These are phyloP conservation scores for Geopemphigus sp. DNA, from an alignment of 1,140 invertebrate genomes.

Conservation along the genomic window DNA sequence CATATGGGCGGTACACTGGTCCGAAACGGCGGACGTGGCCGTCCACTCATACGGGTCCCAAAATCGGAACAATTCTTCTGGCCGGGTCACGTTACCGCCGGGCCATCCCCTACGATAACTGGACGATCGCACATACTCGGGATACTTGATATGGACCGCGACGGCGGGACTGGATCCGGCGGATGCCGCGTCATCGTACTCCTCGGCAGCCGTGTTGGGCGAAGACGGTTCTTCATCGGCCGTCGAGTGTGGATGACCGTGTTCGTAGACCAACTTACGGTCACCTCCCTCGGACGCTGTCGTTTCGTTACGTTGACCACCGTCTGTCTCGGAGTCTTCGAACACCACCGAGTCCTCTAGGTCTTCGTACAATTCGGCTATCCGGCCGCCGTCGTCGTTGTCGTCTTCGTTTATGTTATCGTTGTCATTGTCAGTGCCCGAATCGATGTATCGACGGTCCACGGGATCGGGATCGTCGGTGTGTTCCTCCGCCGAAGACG, in stretches of 20 bases:
- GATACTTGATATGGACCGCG: not conserved
- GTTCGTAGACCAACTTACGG: not conserved
- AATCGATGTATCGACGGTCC: not conserved
- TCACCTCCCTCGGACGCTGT: not conserved
- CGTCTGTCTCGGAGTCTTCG: conserved; percentile 21
- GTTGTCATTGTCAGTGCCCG: not conserved
- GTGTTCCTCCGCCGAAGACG: too few species aligned
- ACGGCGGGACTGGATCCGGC: not conserved
- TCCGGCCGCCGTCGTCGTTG: not conserved
- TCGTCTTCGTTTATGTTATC: not conserved
- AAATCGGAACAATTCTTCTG: conserved; percentile 30
- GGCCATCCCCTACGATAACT: conserved; percentile 1
- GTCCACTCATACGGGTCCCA: conserved; percentile 40
- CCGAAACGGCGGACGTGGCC: conserved; percentile 52
- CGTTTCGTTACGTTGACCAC: not conserved
- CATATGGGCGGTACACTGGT: conserved; percentile 63
- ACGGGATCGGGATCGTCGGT: not conserved
- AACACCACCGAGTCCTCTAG: conserved; percentile 26
- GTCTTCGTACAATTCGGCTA: conserved; percentile 4
- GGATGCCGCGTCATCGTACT: not conserved
- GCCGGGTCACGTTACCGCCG: conserved; percentile 19
- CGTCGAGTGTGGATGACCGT: not conserved
- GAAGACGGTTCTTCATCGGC: not conserved
- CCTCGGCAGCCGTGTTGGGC: not conserved
- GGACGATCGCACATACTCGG: conserved; percentile 34